Conservation (phyloP, 2,888 invertebrate species). For the Lapara coniferarum region DNA sequence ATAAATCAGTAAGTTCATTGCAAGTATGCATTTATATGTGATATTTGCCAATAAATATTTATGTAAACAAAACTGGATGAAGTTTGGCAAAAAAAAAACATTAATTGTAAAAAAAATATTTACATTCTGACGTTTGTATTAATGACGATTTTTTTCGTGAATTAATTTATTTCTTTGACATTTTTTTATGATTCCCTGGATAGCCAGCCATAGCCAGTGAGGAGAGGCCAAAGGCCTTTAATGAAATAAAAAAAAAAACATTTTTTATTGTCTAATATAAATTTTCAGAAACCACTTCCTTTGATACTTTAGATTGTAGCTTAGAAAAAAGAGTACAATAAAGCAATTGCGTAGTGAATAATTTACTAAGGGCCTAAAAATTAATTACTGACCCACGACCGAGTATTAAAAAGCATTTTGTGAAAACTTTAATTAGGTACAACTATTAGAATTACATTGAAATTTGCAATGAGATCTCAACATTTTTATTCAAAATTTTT, state of each 20-base stretch:
- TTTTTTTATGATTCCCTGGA: not conserved
- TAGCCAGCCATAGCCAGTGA: not conserved
- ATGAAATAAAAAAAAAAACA: not conserved
- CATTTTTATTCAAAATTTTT: not conserved
- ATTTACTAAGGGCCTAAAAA: conserved; percentile 57
- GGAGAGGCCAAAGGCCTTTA: not conserved
- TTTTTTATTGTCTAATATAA: not conserved
- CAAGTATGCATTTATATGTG: not conserved
- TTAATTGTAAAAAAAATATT: too few species aligned
- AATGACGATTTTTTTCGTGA: too few species aligned
- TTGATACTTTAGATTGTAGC: conserved; percentile 29
- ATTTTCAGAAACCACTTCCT: conserved; percentile 13
- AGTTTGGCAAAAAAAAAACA: too few species aligned
- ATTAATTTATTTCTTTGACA: too few species aligned
- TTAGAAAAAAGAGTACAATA: conserved; percentile 74
- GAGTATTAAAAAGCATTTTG: conserved; percentile 44
- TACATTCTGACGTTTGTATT: too few species aligned
- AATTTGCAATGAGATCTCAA: conserved; percentile 17
- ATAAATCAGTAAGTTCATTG: too few species aligned
- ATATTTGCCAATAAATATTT: not conserved
- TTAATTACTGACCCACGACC: conserved; percentile 46
- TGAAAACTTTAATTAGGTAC: conserved; percentile 30
- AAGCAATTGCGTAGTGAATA: conserved; percentile 57
- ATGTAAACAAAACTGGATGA: too few species aligned
- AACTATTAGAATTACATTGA: conserved; percentile 6